Percentiles rank a stretch among this genome's conserved stretches.
Evolutionary conservation across 2,113 vertebrate species (phyloP).

Genomic region (Scortum barcoo): DNA sequence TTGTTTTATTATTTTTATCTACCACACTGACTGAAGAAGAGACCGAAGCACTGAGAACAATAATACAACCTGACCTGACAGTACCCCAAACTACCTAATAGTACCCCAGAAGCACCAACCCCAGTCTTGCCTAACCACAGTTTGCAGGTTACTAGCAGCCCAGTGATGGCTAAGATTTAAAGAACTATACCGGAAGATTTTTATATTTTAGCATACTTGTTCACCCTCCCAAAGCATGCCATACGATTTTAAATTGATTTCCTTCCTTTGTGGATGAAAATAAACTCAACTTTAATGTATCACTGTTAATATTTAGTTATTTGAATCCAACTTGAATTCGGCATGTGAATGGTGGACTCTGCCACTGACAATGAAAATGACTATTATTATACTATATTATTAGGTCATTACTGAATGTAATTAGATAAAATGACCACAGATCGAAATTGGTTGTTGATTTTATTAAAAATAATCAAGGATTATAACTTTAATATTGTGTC

Average conservation of each 20-base stretch:
- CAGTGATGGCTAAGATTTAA: slow-evolving; percentile 8
- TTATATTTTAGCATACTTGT: slow-evolving; percentile 9
- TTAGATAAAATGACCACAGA: not conserved
- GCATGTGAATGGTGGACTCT: not conserved
- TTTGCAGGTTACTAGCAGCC: slow-evolving; percentile 10
- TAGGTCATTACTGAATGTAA: not conserved
- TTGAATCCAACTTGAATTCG: not conserved
- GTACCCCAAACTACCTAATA: slow-evolving; percentile 46
- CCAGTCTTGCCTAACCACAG: slow-evolving; percentile 16
- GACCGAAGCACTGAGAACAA: slow-evolving; percentile 78
- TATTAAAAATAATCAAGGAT: not conserved
- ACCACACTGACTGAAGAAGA: slow-evolving; percentile 75
- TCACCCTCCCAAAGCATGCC: slow-evolving; percentile 6
- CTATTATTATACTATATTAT: not conserved
- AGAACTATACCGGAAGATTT: slow-evolving; percentile 10
- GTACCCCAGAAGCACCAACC: slow-evolving; percentile 24
- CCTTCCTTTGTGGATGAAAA: not conserved
- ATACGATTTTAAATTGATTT: not conserved
- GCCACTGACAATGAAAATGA: not conserved
- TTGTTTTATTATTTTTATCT: slow-evolving; percentile 59
- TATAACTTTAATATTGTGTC: slow-evolving; percentile 1
- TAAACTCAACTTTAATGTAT: not conserved
- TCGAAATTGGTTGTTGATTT: not conserved
- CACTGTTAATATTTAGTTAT: not conserved
- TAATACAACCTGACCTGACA: slow-evolving; percentile 66